These are phyloP conservation scores for Charadrius vociferus DNA, from an alignment of 2,113 vertebrate genomes.

Conservation along the genomic window DNA sequence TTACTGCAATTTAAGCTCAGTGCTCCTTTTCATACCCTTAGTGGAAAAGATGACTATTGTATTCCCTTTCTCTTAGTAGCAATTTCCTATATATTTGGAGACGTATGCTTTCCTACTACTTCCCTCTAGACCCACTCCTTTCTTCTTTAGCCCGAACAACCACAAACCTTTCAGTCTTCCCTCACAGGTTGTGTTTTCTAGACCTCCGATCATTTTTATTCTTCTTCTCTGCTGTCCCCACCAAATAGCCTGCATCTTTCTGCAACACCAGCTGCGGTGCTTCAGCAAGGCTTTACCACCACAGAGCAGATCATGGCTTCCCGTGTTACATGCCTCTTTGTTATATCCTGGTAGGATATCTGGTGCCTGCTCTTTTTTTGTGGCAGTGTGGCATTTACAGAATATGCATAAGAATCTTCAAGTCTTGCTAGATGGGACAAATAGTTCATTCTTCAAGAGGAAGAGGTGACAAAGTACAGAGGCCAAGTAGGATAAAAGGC, in stretches of 20 bases:
- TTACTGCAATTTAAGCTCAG: neutral
- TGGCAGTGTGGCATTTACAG: neutral
- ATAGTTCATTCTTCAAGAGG: neutral
- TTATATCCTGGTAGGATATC: neutral
- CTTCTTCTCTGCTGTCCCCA: neutral
- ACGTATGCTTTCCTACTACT: neutral
- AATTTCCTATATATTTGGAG: neutral
- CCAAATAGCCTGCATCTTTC: neutral
- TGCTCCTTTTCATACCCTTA: neutral
- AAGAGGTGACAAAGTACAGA: neutral
- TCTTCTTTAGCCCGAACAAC: neutral
- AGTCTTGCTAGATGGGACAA: neutral
- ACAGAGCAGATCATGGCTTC: neutral
- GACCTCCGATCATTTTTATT: neutral
- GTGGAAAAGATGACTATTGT: neutral
- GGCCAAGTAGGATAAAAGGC: neutral
- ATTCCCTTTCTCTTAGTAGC: neutral
- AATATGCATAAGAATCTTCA: neutral
- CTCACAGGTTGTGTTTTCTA: neutral
- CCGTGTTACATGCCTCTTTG: neutral
- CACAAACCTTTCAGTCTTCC: neutral
- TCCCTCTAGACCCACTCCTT: neutral
- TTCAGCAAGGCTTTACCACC: neutral
- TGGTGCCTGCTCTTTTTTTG: neutral
- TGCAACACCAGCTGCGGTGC: neutral